Base-by-base conservation (phyloP, 37 sponge, comb jelly and placozoan genomes). In the Cliona cf. orientalis region DNA sequence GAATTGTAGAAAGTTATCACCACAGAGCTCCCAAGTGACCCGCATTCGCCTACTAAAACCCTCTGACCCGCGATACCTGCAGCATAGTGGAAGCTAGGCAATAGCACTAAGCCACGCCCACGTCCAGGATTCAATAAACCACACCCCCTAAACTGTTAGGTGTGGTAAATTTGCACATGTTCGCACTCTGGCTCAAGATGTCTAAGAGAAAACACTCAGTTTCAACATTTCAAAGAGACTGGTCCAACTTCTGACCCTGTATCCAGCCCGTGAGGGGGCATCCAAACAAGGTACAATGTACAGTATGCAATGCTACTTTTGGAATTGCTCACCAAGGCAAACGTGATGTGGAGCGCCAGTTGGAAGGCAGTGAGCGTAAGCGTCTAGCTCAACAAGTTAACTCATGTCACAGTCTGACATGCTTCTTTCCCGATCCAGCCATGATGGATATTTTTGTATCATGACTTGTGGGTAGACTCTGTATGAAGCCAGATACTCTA, bases 311-410 rank as follows among this genome's bases (percentile, higher is more conserved):
- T 31, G 32, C 68, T 37, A 31, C 68, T 9, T 67, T 67, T 67
- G 14, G 32, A 67, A 67, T 67, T 67, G 39, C 39, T 34, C 68
- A 36, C 39, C 68, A 67, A 67, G 68, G 68, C 12, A 67, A 35
- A 21, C 5, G 39, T 17, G 68, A 67, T 67, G 68, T 67, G 5
- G 39, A 67, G 31, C 39, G 68, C 12, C 68, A 67, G 5, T 9
- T 67, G 5, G 11, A 67, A 67, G 68, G 68, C 3, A 67, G 39
- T 28, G 68, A 67, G 31, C 68, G 36, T 35, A 28, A 28, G 31
- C 68, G 68, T 34, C 19, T 67, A 33, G 31, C 32, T 67, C 11
- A 33, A 6, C 32, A 37, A 31, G 68, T 67, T 67, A 67, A 67
- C 39, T 67, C 68, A 7, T 67, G 68, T 35, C 68, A 67, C 9